phyloP scores from a whole-genome alignment of 2,888 invertebrate species.

The Euplexia lucipara region DNA sequence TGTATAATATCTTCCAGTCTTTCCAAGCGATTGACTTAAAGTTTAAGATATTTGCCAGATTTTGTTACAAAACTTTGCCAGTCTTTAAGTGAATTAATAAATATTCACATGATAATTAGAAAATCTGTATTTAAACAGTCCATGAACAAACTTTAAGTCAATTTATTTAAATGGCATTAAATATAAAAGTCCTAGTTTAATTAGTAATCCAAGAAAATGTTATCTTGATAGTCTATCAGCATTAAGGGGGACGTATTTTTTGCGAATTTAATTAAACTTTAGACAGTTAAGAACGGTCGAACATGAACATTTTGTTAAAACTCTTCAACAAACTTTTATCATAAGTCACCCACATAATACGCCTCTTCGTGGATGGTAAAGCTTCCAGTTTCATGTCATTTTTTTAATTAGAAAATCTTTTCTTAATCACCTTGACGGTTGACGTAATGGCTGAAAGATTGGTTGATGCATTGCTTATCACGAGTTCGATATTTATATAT shows the following conservation, averaged over 20 bases:
- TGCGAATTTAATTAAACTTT: conserved; percentile 75
- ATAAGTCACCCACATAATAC: conserved; percentile 62
- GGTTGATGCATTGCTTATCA: no score
- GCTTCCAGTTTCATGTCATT: conserved; percentile 30
- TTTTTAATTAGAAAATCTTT: conserved; percentile 37
- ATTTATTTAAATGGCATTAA: conserved; percentile 17
- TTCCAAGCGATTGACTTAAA: no score
- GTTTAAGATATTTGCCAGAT: no score
- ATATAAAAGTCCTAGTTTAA: conserved; percentile 48
- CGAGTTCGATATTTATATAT: no score
- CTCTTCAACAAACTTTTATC: conserved; percentile 61
- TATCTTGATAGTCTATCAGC: conserved; percentile 65
- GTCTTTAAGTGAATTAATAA: no score
- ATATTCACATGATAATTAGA: no score
- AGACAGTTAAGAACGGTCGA: conserved; percentile 65
- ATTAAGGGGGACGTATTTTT: conserved; percentile 64
- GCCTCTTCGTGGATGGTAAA: conserved; percentile 25
- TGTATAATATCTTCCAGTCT: no score
- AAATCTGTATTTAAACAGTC: no score
- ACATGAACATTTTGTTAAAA: conserved; percentile 65
- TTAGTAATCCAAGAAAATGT: conserved; percentile 59
- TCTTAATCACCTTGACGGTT: conserved; percentile 12
- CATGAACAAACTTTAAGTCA: background rate
- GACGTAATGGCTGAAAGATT: no score
- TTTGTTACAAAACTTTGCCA: no score